phyloP scores from a whole-genome alignment of 92 coral and sea anemone species.

The Phenganax marumi region DNA sequence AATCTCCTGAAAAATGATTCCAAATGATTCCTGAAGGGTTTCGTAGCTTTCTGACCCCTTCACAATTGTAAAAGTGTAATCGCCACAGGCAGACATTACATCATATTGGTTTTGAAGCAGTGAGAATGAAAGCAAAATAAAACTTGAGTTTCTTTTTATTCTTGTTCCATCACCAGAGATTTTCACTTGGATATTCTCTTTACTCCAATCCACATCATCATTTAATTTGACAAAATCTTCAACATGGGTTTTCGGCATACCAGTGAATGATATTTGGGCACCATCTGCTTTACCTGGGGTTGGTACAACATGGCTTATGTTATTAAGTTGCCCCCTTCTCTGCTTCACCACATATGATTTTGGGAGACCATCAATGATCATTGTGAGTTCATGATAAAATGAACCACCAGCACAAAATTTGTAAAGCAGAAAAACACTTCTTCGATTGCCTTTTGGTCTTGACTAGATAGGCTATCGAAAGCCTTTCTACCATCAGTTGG shows the following conservation, averaged over 20 bases:
- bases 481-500: slow-evolving; percentile 39
- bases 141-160: slow-evolving; percentile 16
- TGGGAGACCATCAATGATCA: slow-evolving; percentile 55
- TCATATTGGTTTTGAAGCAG: slow-evolving; percentile 21
- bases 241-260: slow-evolving; percentile 25
- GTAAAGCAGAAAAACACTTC: slow-evolving; percentile 56
- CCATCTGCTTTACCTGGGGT: too few relatives aligned
- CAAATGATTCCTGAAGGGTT: slow-evolving; percentile 33
- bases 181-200: slow-evolving; percentile 49
- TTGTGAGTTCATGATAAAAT: slow-evolving; percentile 57
- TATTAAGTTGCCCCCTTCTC: slow-evolving; percentile 55
- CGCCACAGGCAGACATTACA: slow-evolving; percentile 29
- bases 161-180: slow-evolving; percentile 63
- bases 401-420: slow-evolving; percentile 58
- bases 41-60: slow-evolving; percentile 35
- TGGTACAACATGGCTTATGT: slow-evolving; percentile 51
- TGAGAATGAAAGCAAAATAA: slow-evolving; percentile 33
- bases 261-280: slow-evolving; percentile 52
- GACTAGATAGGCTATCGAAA: slow-evolving; percentile 46
- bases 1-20: slow-evolving; percentile 17
- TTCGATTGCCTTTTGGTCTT: slow-evolving; percentile 50
- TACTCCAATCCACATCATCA: slow-evolving; percentile 11
- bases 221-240: slow-evolving; percentile 4
- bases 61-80: slow-evolving; percentile 29
- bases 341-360: slow-evolving; percentile 58